Evolutionary conservation across 2,888 invertebrate genomes (phyloP).

Genomic region (Drosophila prolongata): DNA sequence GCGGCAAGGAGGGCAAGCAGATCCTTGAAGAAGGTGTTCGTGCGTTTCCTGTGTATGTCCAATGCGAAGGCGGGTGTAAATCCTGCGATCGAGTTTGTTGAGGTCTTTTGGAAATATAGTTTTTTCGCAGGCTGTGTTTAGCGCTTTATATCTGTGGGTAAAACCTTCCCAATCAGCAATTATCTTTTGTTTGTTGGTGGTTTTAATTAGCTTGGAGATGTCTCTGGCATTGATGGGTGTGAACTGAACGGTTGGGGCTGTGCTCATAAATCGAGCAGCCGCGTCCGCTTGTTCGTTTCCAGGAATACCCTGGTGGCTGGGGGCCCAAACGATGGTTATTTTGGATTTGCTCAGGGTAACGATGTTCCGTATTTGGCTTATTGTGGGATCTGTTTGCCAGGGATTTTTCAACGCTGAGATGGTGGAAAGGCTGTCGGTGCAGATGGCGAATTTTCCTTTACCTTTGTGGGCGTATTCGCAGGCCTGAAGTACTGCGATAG

Average conservation of each 20-base stretch:
- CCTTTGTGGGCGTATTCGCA: too few species aligned
- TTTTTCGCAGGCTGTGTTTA: neutral
- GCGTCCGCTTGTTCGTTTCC: too few species aligned
- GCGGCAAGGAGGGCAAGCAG: neutral
- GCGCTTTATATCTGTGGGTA: neutral
- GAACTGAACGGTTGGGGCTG: neutral
- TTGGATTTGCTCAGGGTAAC: too few species aligned
- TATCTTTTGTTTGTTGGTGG: neutral
- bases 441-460: too few species aligned
- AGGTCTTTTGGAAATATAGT: neutral
- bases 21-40: neutral
- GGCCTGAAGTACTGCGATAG: too few species aligned
- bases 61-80: neutral
- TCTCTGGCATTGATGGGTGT: neutral
- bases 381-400: too few species aligned
- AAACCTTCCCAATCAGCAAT: neutral
- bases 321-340: too few species aligned
- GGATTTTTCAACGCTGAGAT: too few species aligned
- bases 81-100: neutral
- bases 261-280: too few species aligned
- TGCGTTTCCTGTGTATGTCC: neutral
- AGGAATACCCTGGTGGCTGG: too few species aligned
- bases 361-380: too few species aligned
- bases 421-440: too few species aligned
- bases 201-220: neutral